These are phyloP conservation scores for Gopherus evgoodei DNA, from an alignment of 2,113 vertebrate species.

Conservation along the genomic window DNA sequence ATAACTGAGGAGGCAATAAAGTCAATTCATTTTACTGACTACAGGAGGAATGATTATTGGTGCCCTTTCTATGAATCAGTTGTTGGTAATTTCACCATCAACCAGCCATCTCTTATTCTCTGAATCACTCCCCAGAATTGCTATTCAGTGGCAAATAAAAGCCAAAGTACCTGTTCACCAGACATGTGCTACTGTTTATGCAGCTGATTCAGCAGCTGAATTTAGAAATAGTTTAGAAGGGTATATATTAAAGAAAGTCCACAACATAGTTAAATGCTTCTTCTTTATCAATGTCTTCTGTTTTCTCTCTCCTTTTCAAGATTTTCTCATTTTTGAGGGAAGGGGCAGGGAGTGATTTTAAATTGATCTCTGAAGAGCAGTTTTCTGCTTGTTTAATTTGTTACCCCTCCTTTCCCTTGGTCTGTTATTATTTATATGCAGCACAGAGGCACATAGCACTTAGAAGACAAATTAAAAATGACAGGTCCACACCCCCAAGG, in stretches of 20 bases:
- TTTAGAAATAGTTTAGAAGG: constrained; percentile 40
- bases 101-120: neutral
- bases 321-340: neutral
- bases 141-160: neutral
- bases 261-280: constrained; percentile 34
- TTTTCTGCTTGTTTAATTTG: constrained; percentile 12
- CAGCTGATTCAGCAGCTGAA: neutral
- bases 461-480: constrained; percentile 41
- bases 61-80: neutral
- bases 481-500: constrained; percentile 44
- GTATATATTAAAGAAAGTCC: constrained; percentile 2
- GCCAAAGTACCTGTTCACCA: neutral
- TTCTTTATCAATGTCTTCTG: neutral
- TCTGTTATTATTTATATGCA: neutral
- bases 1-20: neutral
- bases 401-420: constrained; percentile 20
- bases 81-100: neutral
- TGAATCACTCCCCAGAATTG: neutral
- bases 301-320: constrained; percentile 36
- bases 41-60: neutral
- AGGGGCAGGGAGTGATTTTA: neutral
- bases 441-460: neutral
- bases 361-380: constrained; percentile 35
- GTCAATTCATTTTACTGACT: neutral
- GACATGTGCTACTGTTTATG: neutral